These are phyloP conservation scores for Notocelia uddmanniana DNA, from an alignment of 2,888 invertebrate species.

Conservation along the genomic window DNA sequence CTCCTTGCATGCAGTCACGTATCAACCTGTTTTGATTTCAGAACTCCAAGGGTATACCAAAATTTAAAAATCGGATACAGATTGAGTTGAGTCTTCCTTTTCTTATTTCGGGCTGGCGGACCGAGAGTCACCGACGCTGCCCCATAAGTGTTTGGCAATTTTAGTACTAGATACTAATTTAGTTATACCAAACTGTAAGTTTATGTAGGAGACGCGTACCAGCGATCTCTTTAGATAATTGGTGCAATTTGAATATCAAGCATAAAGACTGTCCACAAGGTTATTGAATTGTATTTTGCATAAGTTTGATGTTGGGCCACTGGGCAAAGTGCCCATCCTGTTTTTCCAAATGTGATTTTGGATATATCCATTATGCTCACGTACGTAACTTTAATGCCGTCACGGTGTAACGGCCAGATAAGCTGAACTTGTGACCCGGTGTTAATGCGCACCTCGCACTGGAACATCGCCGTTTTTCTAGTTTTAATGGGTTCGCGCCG, in stretches of 20 bases:
- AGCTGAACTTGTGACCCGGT: conserved; percentile 27
- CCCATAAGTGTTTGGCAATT: too few species aligned
- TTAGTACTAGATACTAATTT: too few species aligned
- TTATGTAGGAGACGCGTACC: too few species aligned
- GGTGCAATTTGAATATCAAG: too few species aligned
- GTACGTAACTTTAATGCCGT: conserved; percentile 33
- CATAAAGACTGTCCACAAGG: too few species aligned
- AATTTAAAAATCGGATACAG: neutral
- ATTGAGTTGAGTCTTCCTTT: neutral
- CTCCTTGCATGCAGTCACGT: neutral
- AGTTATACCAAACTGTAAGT: too few species aligned
- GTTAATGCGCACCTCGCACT: conserved; percentile 13
- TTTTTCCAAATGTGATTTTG: conserved; percentile 14
- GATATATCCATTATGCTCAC: neutral
- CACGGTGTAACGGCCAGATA: conserved; percentile 34
- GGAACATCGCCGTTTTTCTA: conserved; percentile 3
- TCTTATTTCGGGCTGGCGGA: neutral
- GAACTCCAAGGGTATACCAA: neutral
- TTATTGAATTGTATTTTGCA: too few species aligned
- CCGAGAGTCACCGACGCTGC: too few species aligned
- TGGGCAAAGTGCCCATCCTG: too few species aligned
- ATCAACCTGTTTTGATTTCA: neutral
- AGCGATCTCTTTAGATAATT: too few species aligned
- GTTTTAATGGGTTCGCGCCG: conserved; percentile 8
- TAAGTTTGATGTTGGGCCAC: too few species aligned